A percentile compares a stretch with the other conserved stretches of the same genome.
Evolutionary conservation across 2,113 vertebrate genomes (phyloP).

Genomic region (Raphicerus campestris): DNA sequence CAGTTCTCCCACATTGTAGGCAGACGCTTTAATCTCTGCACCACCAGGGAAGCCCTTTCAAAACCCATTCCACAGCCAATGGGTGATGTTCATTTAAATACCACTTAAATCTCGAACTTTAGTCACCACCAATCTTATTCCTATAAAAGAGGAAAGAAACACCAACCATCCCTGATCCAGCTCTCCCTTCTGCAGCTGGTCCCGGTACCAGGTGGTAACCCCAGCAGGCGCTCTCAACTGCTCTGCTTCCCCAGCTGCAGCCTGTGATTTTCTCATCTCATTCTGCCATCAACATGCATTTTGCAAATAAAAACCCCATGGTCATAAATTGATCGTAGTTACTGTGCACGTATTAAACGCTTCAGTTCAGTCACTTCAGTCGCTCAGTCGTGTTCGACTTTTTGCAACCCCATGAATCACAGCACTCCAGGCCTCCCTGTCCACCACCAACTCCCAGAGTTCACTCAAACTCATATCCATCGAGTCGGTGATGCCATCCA

Average conservation of each 20-base stretch:
- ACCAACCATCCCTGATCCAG: fast-evolving
- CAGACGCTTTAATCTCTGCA: too few species aligned
- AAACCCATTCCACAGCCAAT: neutral
- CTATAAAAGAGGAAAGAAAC: neutral
- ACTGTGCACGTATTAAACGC: neutral
- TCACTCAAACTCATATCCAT: too few species aligned
- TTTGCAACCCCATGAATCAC: too few species aligned
- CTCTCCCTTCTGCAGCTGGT: neutral
- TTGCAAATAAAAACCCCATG: neutral
- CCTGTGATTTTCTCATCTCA: neutral
- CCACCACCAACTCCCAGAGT: too few species aligned
- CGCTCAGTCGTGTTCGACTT: fast-evolving
- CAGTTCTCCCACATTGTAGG: too few species aligned
- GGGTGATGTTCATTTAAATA: neutral
- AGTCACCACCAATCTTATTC: neutral
- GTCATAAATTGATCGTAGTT: neutral
- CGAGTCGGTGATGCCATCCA: too few species aligned
- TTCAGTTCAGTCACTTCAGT: too few species aligned
- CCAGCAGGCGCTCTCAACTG: neutral
- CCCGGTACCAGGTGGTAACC: fast-evolving
- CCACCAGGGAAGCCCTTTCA: too few species aligned
- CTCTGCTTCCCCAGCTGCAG: neutral
- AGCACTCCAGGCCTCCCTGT: too few species aligned
- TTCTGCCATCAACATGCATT: neutral
- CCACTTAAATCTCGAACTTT: neutral